These are phyloP conservation scores for Thumatha senex DNA, from an alignment of 2,888 invertebrate species.

Conservation along the genomic window DNA sequence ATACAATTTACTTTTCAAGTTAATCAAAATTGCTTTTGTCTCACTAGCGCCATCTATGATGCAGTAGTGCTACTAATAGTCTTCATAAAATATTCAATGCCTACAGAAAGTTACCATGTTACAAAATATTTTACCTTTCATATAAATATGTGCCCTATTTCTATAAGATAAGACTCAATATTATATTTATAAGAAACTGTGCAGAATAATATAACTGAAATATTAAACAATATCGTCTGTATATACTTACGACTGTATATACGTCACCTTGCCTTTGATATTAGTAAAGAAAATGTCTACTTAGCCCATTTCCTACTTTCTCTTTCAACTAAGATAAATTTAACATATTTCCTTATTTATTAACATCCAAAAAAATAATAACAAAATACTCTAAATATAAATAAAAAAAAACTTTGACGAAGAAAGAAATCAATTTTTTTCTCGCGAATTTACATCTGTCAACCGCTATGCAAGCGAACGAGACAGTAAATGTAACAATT, in stretches of 20 bases:
- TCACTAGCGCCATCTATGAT: no score
- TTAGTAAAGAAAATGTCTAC: constrained; percentile 35
- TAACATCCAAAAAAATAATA: constrained; percentile 4
- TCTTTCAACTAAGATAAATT: constrained; percentile 7
- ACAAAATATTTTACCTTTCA: constrained; percentile 46
- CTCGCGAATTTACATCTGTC: constrained; percentile 42
- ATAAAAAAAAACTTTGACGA: constrained; percentile 24
- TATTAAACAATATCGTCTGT: constrained; percentile 57
- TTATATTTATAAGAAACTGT: constrained; percentile 26
- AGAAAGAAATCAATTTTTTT: constrained; percentile 38
- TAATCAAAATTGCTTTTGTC: no score
- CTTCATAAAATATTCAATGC: constrained; percentile 40
- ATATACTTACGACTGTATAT: constrained; percentile 53
- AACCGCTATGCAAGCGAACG: constrained; percentile 36
- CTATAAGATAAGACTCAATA: constrained; percentile 36
- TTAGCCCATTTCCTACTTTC: constrained; percentile 41
- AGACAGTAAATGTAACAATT: constrained; percentile 24
- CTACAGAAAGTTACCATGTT: constrained; percentile 66
- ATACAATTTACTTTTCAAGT: no score
- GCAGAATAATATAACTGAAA: constrained; percentile 63
- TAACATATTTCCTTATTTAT: not conserved
- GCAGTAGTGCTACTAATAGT: no score
- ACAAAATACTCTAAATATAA: constrained; percentile 5
- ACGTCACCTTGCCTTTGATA: constrained; percentile 44
- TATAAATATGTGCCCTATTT: constrained; percentile 42